phyloP scores from a whole-genome alignment of 2,797 vertebrate species.

The Pipistrellus nathusii region DNA sequence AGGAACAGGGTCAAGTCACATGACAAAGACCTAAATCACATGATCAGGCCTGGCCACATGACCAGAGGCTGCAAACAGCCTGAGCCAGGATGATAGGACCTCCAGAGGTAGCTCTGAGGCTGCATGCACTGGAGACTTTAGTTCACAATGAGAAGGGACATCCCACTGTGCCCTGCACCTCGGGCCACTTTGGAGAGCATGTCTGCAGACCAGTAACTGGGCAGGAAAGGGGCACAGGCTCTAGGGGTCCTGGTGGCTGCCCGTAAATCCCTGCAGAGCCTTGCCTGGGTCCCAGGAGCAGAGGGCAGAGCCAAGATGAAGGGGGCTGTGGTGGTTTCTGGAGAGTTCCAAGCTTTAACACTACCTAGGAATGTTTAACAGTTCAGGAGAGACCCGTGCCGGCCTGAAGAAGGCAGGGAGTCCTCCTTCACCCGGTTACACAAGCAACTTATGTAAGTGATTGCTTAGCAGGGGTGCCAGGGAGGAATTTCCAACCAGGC shows the following conservation, averaged over 20 bases:
- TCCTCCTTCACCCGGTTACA: not conserved
- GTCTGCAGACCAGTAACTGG: not conserved
- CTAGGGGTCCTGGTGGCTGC: not conserved
- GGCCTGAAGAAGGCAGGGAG: not conserved
- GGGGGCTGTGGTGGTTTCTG: not conserved
- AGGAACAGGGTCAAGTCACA: not conserved
- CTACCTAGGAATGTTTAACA: conserved; percentile 23
- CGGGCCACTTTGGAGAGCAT: not conserved
- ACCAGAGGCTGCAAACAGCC: not conserved
- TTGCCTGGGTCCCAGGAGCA: not conserved
- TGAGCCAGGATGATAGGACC: not conserved
- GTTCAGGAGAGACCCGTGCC: not conserved
- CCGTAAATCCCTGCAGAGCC: not conserved
- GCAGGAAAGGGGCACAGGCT: not conserved
- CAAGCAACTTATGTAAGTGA: conserved; percentile 10
- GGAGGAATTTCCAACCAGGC: not conserved
- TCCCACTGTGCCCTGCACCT: not conserved
- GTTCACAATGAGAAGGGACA: not conserved
- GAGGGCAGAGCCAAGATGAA: not conserved
- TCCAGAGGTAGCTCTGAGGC: not conserved
- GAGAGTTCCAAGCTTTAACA: not conserved
- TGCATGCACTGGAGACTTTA: not conserved
- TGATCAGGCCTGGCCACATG: not conserved
- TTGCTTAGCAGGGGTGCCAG: not conserved
- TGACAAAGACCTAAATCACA: not conserved